Conservation (phyloP, 2,797 vertebrate genomes). For the Odontamblyopus rebecca region DNA sequence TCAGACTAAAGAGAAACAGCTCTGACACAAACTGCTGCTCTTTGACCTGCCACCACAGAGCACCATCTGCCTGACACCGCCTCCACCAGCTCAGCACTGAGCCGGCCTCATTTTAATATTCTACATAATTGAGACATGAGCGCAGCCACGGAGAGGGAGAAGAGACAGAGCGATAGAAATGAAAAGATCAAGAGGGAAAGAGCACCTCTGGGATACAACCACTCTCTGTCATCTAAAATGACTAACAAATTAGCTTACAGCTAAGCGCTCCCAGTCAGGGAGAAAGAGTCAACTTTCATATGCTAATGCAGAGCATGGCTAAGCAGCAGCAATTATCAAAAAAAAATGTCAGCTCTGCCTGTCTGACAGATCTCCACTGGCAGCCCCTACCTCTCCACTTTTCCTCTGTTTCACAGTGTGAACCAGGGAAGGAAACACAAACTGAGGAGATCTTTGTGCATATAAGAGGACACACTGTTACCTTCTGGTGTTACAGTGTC, state of each 20-base stretch:
- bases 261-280: constrained; percentile 49
- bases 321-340: constrained; percentile 71
- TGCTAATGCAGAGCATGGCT: constrained; percentile 73
- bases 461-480: neutral
- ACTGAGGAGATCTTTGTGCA: neutral
- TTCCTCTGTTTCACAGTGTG: constrained; percentile 13
- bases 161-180: constrained; percentile 34
- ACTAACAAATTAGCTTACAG: constrained; percentile 77
- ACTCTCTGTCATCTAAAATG: constrained; percentile 75
- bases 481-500: neutral
- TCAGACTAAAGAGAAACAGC: constrained; percentile 24
- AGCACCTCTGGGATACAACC: constrained; percentile 73
- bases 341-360: constrained; percentile 49
- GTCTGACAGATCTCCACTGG: constrained; percentile 63
- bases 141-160: constrained; percentile 12
- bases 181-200: constrained; percentile 63
- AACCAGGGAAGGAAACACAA: neutral
- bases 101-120: constrained; percentile 42
- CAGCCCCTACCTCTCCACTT: constrained; percentile 16
- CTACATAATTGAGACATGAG: constrained; percentile 19
- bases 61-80: constrained; percentile 45
- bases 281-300: constrained; percentile 68
- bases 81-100: constrained; percentile 24
- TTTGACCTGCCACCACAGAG: constrained; percentile 36
- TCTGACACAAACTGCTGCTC: constrained; percentile 27